These are phyloP conservation scores for Diploptera punctata DNA, from an alignment of 2,888 invertebrate genomes.

Conservation along the genomic window DNA sequence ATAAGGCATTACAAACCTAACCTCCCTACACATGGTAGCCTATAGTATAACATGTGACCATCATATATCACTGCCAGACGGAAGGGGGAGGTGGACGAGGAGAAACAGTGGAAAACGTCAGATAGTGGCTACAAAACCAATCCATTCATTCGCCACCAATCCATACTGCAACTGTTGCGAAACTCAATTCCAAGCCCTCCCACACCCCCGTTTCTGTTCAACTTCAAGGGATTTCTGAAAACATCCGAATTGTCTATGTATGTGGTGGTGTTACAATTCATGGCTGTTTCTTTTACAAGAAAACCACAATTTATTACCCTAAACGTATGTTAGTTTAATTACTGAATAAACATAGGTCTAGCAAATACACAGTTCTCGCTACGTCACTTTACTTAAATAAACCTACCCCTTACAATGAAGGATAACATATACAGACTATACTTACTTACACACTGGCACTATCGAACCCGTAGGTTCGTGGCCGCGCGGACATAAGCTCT, in stretches of 20 bases:
- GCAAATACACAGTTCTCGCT: too few species aligned
- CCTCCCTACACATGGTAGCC: not conserved
- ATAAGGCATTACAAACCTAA: not conserved
- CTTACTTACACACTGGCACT: too few species aligned
- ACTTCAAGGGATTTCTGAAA: conserved; percentile 8
- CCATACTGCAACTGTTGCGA: not conserved
- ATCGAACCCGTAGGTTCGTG: too few species aligned
- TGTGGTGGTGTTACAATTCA: not conserved
- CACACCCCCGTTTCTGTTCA: not conserved
- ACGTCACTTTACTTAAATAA: too few species aligned
- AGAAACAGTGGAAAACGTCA: conserved; percentile 9
- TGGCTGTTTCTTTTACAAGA: not conserved
- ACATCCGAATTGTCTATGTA: not conserved
- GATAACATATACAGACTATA: too few species aligned
- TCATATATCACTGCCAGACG: conserved; percentile 4
- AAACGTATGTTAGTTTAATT: not conserved
- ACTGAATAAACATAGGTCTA: too few species aligned
- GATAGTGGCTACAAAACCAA: conserved; percentile 15
- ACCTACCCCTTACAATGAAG: too few species aligned
- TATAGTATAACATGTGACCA: conserved; percentile 8
- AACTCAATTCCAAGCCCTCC: not conserved
- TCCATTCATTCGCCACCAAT: conserved; percentile 12
- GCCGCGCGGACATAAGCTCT: too few species aligned
- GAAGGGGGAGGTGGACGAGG: not conserved
- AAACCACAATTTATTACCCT: not conserved